phyloP scores from a whole-genome alignment of 2,113 vertebrate genomes.

The Mus musculus region DNA sequence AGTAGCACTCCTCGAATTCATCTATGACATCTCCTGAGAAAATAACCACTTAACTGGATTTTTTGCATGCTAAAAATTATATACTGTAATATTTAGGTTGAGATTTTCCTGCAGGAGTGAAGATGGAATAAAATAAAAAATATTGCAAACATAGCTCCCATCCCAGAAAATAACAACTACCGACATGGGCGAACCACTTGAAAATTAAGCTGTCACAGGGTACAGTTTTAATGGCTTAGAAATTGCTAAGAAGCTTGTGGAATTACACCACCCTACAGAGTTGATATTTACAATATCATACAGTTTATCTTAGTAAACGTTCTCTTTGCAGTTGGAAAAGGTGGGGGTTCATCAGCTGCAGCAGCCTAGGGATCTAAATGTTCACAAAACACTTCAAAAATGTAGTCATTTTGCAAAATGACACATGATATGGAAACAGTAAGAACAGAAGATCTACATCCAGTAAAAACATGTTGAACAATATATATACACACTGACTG shows the following conservation, averaged over 20 bases:
- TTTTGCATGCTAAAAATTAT: conserved; percentile 39
- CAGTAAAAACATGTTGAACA: conserved; percentile 19
- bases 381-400: conserved; percentile 40
- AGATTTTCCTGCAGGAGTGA: conserved; percentile 40
- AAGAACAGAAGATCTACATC: conserved; percentile 59
- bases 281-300: conserved; percentile 42
- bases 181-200: not conserved
- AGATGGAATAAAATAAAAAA: conserved; percentile 24
- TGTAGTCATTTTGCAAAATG: conserved; percentile 10
- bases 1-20: not conserved
- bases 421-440: not conserved
- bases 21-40: not conserved
- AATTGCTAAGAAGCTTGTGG: not conserved
- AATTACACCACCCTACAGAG: conserved; percentile 17
- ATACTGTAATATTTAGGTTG: conserved; percentile 20
- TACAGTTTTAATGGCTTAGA: not conserved
- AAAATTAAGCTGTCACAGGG: conserved; percentile 26
- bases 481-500: not conserved
- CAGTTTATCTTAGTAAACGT: conserved; percentile 10
- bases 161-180: conserved; percentile 25
- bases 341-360: not conserved
- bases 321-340: conserved; percentile 43
- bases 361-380: not conserved
- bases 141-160: not conserved
- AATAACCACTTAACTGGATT: not conserved